A percentile compares a stretch with the other conserved stretches of the same genome.
Conservation (phyloP, 1,140 invertebrate species). For the Orius insidiosus region DNA sequence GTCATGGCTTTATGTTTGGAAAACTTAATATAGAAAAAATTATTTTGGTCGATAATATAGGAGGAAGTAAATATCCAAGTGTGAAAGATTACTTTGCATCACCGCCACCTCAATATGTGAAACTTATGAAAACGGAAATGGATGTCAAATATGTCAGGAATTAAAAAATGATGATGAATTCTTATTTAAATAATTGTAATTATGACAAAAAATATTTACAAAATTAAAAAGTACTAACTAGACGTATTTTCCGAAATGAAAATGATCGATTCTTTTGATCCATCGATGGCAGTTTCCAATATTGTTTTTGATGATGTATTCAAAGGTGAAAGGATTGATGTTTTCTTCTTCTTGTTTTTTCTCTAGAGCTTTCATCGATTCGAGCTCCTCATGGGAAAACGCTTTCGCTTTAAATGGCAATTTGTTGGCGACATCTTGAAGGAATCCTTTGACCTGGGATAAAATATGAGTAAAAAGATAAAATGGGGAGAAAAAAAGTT, state of each 20-base stretch:
- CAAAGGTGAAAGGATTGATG: constrained; percentile 72
- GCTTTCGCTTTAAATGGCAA: constrained; percentile 77
- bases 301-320: constrained; percentile 89
- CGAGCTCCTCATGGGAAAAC: constrained; percentile 63
- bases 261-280: constrained; percentile 64
- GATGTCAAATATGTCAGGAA: constrained; percentile 27
- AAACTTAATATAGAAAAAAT: constrained; percentile 53
- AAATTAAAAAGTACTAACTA: constrained; percentile 30
- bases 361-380: constrained; percentile 40
- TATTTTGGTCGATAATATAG: constrained; percentile 54
- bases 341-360: constrained; percentile 51
- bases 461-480: constrained; percentile 18
- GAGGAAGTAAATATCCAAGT: constrained; percentile 46
- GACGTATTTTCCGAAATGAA: constrained; percentile 72
- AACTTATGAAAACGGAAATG: no score
- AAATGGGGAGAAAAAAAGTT: constrained; percentile 5
- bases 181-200: constrained; percentile 21
- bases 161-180: no score
- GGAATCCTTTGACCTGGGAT: constrained; percentile 39
- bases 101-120: background rate
- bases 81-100: constrained; percentile 38
- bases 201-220: background rate
- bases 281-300: constrained; percentile 69
- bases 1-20: constrained; percentile 55
- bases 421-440: constrained; percentile 52